Evolutionary conservation across 1,140 invertebrate species (phyloP).

Genomic region (Subanguina moxae): DNA sequence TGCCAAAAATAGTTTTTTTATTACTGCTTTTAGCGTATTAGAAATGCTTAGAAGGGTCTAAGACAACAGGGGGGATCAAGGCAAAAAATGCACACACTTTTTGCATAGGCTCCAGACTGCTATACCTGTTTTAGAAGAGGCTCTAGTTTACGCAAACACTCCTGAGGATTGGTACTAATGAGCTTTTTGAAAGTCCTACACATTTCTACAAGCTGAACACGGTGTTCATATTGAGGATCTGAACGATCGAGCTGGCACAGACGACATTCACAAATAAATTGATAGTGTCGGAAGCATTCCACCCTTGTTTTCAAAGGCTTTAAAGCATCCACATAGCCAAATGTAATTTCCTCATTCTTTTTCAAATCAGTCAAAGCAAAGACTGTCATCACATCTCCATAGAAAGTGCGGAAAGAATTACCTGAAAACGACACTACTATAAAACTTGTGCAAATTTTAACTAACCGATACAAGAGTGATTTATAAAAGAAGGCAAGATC

Average conservation of each 20-base stretch:
- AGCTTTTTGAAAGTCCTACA: too few relatives aligned
- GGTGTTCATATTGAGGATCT: neutral
- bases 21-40: too few relatives aligned
- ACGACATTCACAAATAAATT: neutral
- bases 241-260: neutral
- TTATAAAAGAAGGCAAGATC: conserved; percentile 6
- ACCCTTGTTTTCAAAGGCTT: neutral
- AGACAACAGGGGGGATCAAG: too few relatives aligned
- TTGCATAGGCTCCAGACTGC: too few relatives aligned
- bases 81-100: too few relatives aligned
- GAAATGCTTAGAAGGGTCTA: too few relatives aligned
- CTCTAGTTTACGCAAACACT: too few relatives aligned
- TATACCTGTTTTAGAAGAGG: too few relatives aligned
- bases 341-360: conserved; percentile 5
- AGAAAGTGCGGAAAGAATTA: neutral
- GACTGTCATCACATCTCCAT: conserved; percentile 9
- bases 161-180: too few relatives aligned
- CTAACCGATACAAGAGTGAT: conserved; percentile 8
- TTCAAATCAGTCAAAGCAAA: conserved; percentile 1
- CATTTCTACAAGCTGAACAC: too few relatives aligned
- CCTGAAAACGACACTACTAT: neutral
- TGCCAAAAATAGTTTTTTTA: too few relatives aligned
- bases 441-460: neutral
- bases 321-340: neutral
- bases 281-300: neutral